Base-by-base conservation (phyloP, 2,797 vertebrate genomes). In the Sebastes nivosus region DNA sequence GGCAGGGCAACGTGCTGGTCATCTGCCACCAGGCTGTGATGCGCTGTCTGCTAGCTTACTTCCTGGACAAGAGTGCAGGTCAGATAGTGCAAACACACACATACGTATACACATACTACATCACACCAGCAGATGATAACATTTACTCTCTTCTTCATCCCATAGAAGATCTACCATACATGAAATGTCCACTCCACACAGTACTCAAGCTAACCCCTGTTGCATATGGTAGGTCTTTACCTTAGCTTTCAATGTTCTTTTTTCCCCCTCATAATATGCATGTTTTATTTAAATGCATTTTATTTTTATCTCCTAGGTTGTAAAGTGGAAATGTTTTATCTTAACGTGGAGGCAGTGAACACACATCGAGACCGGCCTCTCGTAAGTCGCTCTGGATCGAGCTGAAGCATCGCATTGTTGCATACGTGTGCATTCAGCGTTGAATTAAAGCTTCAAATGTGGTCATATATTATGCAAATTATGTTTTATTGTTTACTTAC, bases 11-110 rank as follows among this genome's bases (percentile, higher is more conserved):
- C 0, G 96, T 99, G 81, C 91, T 99, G 9, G 98, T 99, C 16
- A 93, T 99, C 93, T 97, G 96, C 89, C 98, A 99, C 92, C 98
- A 99, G 94, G 98, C 98, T 0, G 98, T 99, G 78, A 98, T 99
- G 98, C 97, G 98, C 86, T 99, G 98, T 82, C 96, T 99, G 27
- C 92, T 99, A 63, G 98, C 98, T 79, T 99, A 99, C 94, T 99
- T 99, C 89, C 94, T 99, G 84, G 98, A 99, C 93, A 99, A 99
- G 93, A 96, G 95, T 6, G 98, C 98, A 96, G 98, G 98, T 98
- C 88, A 82, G 65, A 72, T 1, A 22, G 3, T 5, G 8, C 11
- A 7, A 9, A 46, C 29, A 14, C n/a, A 67, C 6, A 6, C 38
- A 42, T 6, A 6, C 38, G 16, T 6, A 0, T 4, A 25, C 11